phyloP scores from a whole-genome alignment of 2,113 vertebrate species.

The Leptobrachium ailaonicum region DNA sequence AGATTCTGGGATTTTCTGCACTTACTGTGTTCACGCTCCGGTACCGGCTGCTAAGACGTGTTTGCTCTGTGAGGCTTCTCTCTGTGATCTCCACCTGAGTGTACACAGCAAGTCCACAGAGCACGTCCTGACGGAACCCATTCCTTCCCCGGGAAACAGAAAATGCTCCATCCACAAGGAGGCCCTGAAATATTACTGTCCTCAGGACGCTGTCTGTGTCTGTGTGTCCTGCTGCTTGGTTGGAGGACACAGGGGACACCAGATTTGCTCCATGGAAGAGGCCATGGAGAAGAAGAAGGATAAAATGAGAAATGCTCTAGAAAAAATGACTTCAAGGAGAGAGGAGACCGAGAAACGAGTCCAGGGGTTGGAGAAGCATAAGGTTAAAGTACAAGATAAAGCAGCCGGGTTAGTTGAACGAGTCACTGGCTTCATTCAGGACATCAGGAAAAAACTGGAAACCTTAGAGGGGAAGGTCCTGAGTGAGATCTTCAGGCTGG shows the following conservation, averaged over 20 bases:
- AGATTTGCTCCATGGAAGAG: neutral
- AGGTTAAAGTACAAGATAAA: neutral
- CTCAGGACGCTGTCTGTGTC: conserved; percentile 51
- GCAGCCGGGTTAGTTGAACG: neutral
- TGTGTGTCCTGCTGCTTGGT: conserved; percentile 58
- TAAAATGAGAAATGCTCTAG: neutral
- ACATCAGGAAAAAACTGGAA: conserved; percentile 14
- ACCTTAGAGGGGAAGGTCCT: neutral
- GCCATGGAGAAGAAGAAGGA: conserved; percentile 12
- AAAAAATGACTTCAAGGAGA: neutral
- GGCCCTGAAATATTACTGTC: conserved; percentile 58
- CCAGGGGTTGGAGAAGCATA: conserved; percentile 1
- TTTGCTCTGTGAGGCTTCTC: conserved; percentile 25
- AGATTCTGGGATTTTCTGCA: conserved; percentile 24
- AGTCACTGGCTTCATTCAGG: neutral
- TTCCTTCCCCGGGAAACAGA: neutral
- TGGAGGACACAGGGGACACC: conserved; percentile 54
- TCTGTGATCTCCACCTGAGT: conserved; percentile 9
- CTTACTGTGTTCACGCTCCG: conserved; percentile 9
- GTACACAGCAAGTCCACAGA: conserved; percentile 21
- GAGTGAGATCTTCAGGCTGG: conserved; percentile 14
- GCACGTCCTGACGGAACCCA: conserved; percentile 22
- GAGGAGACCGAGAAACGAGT: conserved; percentile 1
- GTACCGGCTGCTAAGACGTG: conserved; percentile 28
- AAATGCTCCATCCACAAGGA: conserved; percentile 55